A percentile compares a stretch with the other conserved stretches of the same genome.
Evolutionary conservation across 2,797 vertebrate genomes (phyloP).

Genomic region (Ambastaia sidthimunki): DNA sequence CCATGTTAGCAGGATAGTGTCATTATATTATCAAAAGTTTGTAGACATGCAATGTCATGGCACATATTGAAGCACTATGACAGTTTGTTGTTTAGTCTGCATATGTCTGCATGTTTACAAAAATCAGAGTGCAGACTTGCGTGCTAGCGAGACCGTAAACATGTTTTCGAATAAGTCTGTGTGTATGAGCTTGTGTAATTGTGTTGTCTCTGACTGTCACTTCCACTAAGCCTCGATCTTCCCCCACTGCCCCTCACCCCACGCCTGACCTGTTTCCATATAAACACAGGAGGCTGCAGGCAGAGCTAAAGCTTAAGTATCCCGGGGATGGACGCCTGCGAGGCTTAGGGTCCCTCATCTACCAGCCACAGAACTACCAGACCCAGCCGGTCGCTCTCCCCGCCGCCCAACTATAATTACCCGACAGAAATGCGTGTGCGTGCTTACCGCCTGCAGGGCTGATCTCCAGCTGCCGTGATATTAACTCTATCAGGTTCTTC

Average conservation of each 20-base stretch:
- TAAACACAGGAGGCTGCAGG: slow-evolving; percentile 68
- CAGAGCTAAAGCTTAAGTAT: slow-evolving; percentile 54
- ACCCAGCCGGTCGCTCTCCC: slow-evolving; percentile 49
- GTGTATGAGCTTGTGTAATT: slow-evolving; percentile 38
- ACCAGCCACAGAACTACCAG: slow-evolving; percentile 42
- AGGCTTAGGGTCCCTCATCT: slow-evolving; percentile 66
- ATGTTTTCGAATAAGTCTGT: slow-evolving; percentile 32
- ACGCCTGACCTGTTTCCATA: slow-evolving; percentile 64
- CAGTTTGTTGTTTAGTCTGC: neutral
- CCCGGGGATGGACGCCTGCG: slow-evolving; percentile 63
- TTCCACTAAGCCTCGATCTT: slow-evolving; percentile 30
- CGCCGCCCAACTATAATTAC: slow-evolving; percentile 48
- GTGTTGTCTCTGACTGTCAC: slow-evolving; percentile 33
- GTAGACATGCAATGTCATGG: neutral
- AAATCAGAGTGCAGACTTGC: neutral
- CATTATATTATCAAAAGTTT: neutral
- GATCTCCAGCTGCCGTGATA: slow-evolving; percentile 50
- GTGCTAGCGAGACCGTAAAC: slow-evolving; percentile 10
- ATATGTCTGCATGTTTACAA: neutral
- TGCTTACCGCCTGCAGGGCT: slow-evolving; percentile 51
- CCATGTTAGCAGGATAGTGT: neutral
- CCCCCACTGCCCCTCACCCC: neutral
- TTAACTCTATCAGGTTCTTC: slow-evolving; percentile 63
- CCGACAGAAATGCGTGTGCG: slow-evolving; percentile 58
- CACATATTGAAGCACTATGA: no score